Evolutionary conservation across 2,888 invertebrate species (phyloP).

Genomic region (Watsonalla cultraria): DNA sequence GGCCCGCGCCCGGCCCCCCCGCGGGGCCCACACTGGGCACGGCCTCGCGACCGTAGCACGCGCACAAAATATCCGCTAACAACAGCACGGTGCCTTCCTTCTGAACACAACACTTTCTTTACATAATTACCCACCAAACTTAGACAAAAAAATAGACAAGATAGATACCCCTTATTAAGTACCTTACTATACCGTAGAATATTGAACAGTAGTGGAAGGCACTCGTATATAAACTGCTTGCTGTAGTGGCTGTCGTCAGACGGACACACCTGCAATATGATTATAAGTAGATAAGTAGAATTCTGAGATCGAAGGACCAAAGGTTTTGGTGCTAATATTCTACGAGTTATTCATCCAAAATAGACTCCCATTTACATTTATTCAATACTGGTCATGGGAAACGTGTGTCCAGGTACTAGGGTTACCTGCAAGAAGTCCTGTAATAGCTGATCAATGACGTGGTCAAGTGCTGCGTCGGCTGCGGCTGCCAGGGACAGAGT

Average conservation of each 20-base stretch:
- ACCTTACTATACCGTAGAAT: slow-evolving; percentile 95
- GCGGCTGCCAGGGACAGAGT: slow-evolving; percentile 93
- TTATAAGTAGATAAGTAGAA: neutral
- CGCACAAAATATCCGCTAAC: slow-evolving; percentile 92
- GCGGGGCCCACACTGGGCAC: slow-evolving; percentile 90
- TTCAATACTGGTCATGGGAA: too few species aligned
- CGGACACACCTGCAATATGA: slow-evolving; percentile 82
- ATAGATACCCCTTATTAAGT: slow-evolving; percentile 18
- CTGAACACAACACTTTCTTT: slow-evolving; percentile 54
- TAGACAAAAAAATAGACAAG: neutral
- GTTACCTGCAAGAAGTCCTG: slow-evolving; percentile 89
- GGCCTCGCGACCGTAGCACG: slow-evolving; percentile 92
- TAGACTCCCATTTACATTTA: neutral
- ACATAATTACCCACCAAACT: slow-evolving; percentile 5
- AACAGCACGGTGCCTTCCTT: slow-evolving; percentile 93
- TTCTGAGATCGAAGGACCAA: neutral
- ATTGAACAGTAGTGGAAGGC: slow-evolving; percentile 92
- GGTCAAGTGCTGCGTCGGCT: slow-evolving; percentile 89
- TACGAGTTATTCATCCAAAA: neutral
- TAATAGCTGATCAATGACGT: slow-evolving; percentile 91
- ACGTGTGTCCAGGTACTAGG: too few species aligned
- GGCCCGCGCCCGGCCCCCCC: slow-evolving; percentile 83
- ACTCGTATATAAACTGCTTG: slow-evolving; percentile 93
- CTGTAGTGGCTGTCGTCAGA: slow-evolving; percentile 88
- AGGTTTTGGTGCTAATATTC: too few species aligned